Evolutionary conservation across 1,140 invertebrate genomes (phyloP), one percentile per base, ranked within the genome.

Genomic region (Mercenaria mercenaria): DNA sequence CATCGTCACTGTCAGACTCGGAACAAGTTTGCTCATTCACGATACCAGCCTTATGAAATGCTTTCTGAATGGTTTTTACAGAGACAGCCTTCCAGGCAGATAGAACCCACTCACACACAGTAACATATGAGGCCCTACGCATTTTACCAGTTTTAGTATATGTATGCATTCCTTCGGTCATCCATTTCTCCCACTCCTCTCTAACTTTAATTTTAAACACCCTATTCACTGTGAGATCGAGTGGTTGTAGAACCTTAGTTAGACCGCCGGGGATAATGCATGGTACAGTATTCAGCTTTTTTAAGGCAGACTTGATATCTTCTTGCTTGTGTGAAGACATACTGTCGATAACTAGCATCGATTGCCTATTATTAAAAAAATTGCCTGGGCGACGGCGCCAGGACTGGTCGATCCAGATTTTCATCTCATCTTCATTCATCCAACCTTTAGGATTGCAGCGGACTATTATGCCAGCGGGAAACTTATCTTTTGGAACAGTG

Each of bases 401-500:
- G 18, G 37, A 15, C 11, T 74, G 18, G 37, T 39, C 37, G 37
- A 37, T 74, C 72, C 72, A 74, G 8, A 32, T 32, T n/a, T 74
- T 15, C n/a, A 74, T 13, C 18, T 32, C 37, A 34, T 13, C 37
- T 39, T 32, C 72, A 11, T 74, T 74, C n/a, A 15, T 4, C 37
- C 37, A 32, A 6, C 15, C 72, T 11, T 74, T 32, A 10, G 37
- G 18, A 74, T n/a, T 13, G 6, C n/a, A n/a, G n/a, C n/a, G n/a
- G n/a, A n/a, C n/a, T n/a, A n/a, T n/a, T n/a, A 77, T 77, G 3
- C 74, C 74, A 3, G 39, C 6, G 18, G 74, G 41, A n/a, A 77
- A 50, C n/a, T 34, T 39, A 39, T 72, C 69, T 8, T 50, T 77
- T 18, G 74, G 88, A 56, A 93, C 43, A 26, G 64, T 88, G 72